Base-by-base conservation (phyloP, 2,113 vertebrate genomes). In the Mola mola region DNA sequence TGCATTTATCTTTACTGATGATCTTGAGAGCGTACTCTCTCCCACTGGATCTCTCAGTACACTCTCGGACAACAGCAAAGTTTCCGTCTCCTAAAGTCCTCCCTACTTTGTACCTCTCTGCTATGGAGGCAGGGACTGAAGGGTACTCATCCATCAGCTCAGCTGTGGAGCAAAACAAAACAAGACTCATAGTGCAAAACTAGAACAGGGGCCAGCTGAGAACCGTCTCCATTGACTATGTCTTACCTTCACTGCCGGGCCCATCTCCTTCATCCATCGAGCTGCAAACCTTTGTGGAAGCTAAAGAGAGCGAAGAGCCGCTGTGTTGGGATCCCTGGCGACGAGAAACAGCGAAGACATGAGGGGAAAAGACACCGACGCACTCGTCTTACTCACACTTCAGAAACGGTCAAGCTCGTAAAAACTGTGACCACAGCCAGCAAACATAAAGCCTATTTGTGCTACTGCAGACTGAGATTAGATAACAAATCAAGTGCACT, bases 21-120 rank as follows among this genome's bases (percentile, higher is more conserved):
- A 99, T 96, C 93, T 99, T 99, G 88, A 99, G 92, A 9, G 97
- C 97, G 22, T 95, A 99, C 82, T 98, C 96, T 85, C 96, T 93
- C 56, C 93, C 96, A 26, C 95, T 98, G 49, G 95, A 95, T 93
- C 94, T 96, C 92, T 99, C 97, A 82, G 98, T 92, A 89, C 97
- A 99, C 81, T 99, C 97, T 62, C 96, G 93, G 55, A 99, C 96
- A 80, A 99, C 94, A 17, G 97, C 97, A 77, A 99, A 99, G 90
- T 98, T 98, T 46, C 97, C 97, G 0, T 98, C 95, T 37, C 97
- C 97, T 87, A 99, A 93, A 82, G 93, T 96, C 58, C 94, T 92
- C 48, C 97, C 97, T 64, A 99, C 96, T 90, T 95, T 98, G 90
- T 99, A 99, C 66, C 96, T 86, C 60, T 98, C 96, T 22, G 94